phyloP scores from a whole-genome alignment of 2,888 invertebrate species.

The Xanthia togata region DNA sequence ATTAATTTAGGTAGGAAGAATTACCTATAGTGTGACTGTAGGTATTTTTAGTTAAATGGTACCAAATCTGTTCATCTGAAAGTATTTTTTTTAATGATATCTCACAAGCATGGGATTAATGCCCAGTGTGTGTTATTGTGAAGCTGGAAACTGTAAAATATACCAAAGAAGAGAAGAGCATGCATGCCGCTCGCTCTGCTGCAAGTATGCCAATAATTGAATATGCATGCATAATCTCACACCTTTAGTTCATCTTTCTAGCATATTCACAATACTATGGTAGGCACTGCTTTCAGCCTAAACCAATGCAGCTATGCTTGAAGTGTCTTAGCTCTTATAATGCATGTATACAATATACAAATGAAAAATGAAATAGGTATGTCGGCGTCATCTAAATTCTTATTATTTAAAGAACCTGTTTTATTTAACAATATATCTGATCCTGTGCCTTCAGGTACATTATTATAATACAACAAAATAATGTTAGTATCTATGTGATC shows the following conservation, averaged over 20 bases:
- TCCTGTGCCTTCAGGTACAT: no score
- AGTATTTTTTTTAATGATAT: background rate
- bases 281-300: background rate
- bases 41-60: background rate
- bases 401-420: no score
- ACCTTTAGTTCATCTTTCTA: background rate
- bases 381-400: no score
- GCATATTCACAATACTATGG: background rate
- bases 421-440: no score
- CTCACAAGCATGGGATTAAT: background rate
- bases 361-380: no score
- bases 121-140: background rate
- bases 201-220: background rate
- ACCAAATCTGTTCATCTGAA: background rate
- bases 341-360: background rate
- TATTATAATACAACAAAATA: background rate
- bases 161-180: background rate
- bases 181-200: background rate
- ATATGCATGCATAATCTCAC: background rate
- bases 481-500: background rate
- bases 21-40: background rate
- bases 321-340: background rate
- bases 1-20: background rate
- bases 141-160: background rate
- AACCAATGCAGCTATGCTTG: background rate